phyloP scores from a whole-genome alignment of 2,797 vertebrate genomes.

The Tragopan temminckii region DNA sequence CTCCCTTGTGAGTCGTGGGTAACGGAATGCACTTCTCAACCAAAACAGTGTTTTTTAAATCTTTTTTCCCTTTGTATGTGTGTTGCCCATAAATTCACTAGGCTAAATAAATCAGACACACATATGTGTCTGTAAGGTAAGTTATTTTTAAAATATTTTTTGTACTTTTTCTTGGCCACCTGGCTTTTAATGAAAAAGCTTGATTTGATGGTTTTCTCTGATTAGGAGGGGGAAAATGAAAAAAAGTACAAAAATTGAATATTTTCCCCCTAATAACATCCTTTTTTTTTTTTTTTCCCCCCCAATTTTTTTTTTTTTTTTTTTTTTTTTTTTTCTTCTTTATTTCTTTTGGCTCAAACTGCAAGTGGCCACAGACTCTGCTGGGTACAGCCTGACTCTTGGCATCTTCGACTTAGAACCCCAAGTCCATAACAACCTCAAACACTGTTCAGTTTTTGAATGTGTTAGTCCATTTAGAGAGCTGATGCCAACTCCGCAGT shows the following conservation, averaged over 20 bases:
- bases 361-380: not conserved
- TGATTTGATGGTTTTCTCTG: not conserved
- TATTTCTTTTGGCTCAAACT: not conserved
- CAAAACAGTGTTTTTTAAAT: not conserved
- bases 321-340: not conserved
- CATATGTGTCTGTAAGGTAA: not conserved
- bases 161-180: not conserved
- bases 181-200: slow-evolving; percentile 27
- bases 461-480: not conserved
- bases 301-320: not conserved
- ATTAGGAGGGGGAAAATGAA: not conserved
- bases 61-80: not conserved
- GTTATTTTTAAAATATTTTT: slow-evolving; percentile 21
- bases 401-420: not conserved
- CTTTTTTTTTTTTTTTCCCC: not conserved
- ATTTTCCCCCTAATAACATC: not conserved
- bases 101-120: not conserved
- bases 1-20: slow-evolving; percentile 29
- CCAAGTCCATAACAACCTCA: not conserved
- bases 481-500: not conserved
- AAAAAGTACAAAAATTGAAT: not conserved
- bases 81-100: slow-evolving; percentile 47
- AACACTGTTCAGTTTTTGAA: not conserved
- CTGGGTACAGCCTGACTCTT: not conserved
- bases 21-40: not conserved